These are phyloP conservation scores for Gadus chalcogrammus DNA, from an alignment of 2,113 vertebrate species.

Conservation along the genomic window DNA sequence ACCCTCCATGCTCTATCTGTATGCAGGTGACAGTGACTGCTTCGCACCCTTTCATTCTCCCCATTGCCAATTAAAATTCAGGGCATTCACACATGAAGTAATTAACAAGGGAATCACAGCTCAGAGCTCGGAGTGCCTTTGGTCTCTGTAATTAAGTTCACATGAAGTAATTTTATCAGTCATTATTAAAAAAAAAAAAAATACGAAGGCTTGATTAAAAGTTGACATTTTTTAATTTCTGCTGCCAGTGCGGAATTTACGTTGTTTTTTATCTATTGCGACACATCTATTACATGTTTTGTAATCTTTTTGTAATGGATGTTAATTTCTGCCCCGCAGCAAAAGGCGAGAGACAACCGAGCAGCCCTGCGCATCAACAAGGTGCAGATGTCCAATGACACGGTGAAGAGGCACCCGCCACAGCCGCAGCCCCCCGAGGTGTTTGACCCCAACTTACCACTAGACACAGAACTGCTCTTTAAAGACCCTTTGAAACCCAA, in stretches of 20 bases:
- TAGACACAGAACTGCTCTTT: slow-evolving; percentile 90
- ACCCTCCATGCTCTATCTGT: slow-evolving; percentile 17
- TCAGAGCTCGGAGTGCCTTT: slow-evolving; percentile 33
- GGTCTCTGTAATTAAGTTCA: slow-evolving; percentile 44
- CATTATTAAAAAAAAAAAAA: slow-evolving; percentile 19
- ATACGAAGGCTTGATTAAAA: slow-evolving; percentile 20
- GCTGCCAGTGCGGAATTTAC: no score
- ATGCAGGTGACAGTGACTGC: slow-evolving; percentile 21
- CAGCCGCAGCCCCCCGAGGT: slow-evolving; percentile 90
- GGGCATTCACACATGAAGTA: slow-evolving; percentile 43
- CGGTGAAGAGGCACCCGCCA: slow-evolving; percentile 85
- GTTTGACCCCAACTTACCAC: slow-evolving; percentile 84
- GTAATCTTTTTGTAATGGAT: neutral
- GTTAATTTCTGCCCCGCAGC: slow-evolving; percentile 69
- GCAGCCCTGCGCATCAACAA: slow-evolving; percentile 96
- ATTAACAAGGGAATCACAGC: slow-evolving; percentile 45
- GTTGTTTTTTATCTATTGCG: neutral
- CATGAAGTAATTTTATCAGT: slow-evolving; percentile 37
- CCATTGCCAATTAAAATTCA: slow-evolving; percentile 37
- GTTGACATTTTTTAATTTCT: no score
- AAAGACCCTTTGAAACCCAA: slow-evolving; percentile 97
- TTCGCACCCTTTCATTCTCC: slow-evolving; percentile 29
- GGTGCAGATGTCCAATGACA: slow-evolving; percentile 97
- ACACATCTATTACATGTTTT: neutral
- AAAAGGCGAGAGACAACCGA: slow-evolving; percentile 99